Conservation (phyloP, 53 echinoderm and acorn worm genomes). For the Holothuria leucospilota region DNA sequence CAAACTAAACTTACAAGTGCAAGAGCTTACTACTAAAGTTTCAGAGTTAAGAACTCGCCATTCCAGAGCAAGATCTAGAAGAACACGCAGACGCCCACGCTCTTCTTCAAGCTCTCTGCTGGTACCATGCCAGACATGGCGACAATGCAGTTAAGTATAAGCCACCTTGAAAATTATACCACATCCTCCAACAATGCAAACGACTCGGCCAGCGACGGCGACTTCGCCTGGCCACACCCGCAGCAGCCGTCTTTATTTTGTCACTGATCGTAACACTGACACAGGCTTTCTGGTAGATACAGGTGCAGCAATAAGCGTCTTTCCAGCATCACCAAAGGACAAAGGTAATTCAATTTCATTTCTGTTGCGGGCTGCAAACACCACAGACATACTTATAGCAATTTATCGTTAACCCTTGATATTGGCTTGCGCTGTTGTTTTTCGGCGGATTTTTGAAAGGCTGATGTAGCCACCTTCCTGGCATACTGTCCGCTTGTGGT, state of each 20-base stretch:
- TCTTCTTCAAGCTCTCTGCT: not conserved
- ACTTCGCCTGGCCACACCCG: not conserved
- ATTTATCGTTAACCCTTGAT: constrained; percentile 39
- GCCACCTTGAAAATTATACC: constrained; percentile 32
- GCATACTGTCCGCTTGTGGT: too few species aligned
- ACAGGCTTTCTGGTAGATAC: constrained; percentile 48
- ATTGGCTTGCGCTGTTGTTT: constrained; percentile 48
- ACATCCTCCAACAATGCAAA: not conserved
- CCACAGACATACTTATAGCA: constrained; percentile 42
- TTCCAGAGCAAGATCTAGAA: too few species aligned
- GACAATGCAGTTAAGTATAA: constrained; percentile 18
- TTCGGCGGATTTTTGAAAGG: constrained; percentile 48
- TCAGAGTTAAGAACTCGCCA: too few species aligned
- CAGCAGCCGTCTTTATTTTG: constrained; percentile 26
- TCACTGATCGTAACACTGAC: constrained; percentile 34
- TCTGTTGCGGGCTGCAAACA: constrained; percentile 20
- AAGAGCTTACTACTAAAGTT: not conserved
- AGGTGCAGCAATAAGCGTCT: constrained; percentile 57
- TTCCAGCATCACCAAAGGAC: constrained; percentile 16
- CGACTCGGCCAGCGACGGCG: constrained; percentile 30
- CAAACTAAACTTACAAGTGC: constrained; percentile 6
- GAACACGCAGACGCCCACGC: not conserved
- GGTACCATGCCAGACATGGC: constrained; percentile 23
- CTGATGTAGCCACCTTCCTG: constrained; percentile 41
- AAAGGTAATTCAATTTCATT: not conserved